Percentiles rank a stretch among this genome's conserved stretches.
Conservation (phyloP, 2,797 vertebrate genomes). For the Denticeps clupeoides region DNA sequence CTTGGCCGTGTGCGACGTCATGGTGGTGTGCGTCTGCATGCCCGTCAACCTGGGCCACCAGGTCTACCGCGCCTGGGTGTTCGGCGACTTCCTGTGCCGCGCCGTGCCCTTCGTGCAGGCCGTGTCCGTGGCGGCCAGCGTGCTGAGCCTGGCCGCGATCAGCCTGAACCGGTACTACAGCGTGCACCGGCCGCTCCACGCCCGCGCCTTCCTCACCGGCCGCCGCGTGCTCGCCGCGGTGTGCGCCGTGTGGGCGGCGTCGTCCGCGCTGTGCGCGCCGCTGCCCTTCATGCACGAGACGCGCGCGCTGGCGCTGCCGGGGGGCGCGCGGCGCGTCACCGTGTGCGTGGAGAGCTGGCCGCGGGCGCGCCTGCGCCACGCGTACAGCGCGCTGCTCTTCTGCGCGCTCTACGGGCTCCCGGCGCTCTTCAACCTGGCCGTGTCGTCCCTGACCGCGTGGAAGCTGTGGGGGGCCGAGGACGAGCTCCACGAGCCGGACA, state of each 20-base stretch:
- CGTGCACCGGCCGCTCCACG: constrained; percentile 48
- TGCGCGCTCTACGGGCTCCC: constrained; percentile 48
- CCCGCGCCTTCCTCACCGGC: constrained; percentile 42
- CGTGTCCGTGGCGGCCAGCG: constrained; percentile 51
- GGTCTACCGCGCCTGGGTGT: constrained; percentile 51
- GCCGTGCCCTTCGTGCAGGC: constrained; percentile 54
- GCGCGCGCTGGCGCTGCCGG: constrained; percentile 36
- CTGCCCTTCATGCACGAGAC: constrained; percentile 47
- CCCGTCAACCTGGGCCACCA: constrained; percentile 50
- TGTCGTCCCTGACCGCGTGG: constrained; percentile 42
- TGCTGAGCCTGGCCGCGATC: constrained; percentile 49
- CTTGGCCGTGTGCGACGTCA: constrained; percentile 52
- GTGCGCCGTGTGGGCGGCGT: constrained; percentile 40
- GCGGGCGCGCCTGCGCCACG: constrained; percentile 36
- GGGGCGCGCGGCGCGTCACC: constrained; percentile 31
- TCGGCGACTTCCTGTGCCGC: constrained; percentile 49
- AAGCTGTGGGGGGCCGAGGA: constrained; percentile 34
- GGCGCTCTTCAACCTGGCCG: constrained; percentile 46
- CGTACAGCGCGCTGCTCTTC: constrained; percentile 52
- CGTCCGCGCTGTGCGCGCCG: constrained; percentile 43
- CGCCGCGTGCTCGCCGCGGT: constrained; percentile 43
- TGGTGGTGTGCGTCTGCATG: constrained; percentile 57
- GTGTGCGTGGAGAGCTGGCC: constrained; percentile 52
- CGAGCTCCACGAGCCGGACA: constrained; percentile 22
- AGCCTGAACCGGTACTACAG: constrained; percentile 53